These are phyloP conservation scores for Clanis bilineata DNA, from an alignment of 2,888 invertebrate genomes.

Conservation along the genomic window DNA sequence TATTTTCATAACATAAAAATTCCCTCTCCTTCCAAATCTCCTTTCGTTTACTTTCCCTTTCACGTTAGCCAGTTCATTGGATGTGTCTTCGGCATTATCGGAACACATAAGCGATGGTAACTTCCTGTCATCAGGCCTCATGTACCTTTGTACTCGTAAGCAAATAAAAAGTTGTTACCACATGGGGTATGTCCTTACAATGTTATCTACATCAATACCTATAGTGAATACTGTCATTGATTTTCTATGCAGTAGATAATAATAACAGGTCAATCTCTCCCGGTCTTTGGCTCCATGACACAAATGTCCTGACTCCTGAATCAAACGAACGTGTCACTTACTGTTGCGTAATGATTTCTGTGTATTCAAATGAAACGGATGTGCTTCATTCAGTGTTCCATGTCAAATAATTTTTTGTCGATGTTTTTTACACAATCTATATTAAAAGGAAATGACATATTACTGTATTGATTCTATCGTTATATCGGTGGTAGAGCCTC, in stretches of 20 bases:
- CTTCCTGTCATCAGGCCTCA: too few species aligned
- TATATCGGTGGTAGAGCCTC: too few species aligned
- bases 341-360: neutral
- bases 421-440: too few species aligned
- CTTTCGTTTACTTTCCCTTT: too few species aligned
- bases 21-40: too few species aligned
- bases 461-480: too few species aligned
- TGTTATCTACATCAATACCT: neutral
- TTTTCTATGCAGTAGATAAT: conserved; percentile 2
- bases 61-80: too few species aligned
- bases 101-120: too few species aligned
- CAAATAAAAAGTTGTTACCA: neutral
- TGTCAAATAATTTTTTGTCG: neutral
- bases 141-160: too few species aligned
- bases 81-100: too few species aligned
- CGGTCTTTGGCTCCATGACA: neutral
- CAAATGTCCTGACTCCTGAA: conserved; percentile 8
- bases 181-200: neutral
- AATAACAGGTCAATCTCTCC: neutral
- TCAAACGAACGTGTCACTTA: neutral
- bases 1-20: too few species aligned
- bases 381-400: neutral
- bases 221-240: neutral
- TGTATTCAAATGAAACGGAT: neutral
- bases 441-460: too few species aligned